These are phyloP conservation scores for Nyctibius grandis DNA, from an alignment of 2,797 vertebrate species.

Conservation along the genomic window DNA sequence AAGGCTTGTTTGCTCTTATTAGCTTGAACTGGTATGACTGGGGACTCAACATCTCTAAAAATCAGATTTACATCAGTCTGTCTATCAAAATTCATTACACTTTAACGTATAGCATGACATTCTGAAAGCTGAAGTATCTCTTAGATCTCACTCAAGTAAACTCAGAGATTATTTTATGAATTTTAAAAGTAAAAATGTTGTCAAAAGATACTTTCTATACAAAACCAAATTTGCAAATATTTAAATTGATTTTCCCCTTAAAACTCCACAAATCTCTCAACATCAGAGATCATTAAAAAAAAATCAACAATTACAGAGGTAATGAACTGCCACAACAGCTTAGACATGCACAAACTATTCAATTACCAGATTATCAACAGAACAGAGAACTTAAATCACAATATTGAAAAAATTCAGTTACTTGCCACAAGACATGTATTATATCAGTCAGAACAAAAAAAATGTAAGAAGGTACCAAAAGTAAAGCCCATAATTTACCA, in stretches of 20 bases:
- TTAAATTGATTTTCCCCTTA: not conserved
- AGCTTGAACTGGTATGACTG: not conserved
- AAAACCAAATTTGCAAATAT: not conserved
- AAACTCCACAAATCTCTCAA: not conserved
- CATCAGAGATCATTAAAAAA: not conserved
- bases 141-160: not conserved
- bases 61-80: not conserved
- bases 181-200: not conserved
- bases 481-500: not conserved
- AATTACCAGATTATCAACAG: not conserved
- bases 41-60: not conserved
- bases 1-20: not conserved
- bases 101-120: not conserved
- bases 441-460: not conserved
- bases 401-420: not conserved
- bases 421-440: not conserved
- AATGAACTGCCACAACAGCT: not conserved
- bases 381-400: not conserved
- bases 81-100: not conserved
- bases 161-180: not conserved
- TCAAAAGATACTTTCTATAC: not conserved
- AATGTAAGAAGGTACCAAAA: not conserved
- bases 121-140: not conserved
- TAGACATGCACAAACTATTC: not conserved
- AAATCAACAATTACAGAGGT: not conserved